These are phyloP conservation scores for Synergus gifuensis DNA, from an alignment of 2,888 invertebrate genomes.

Conservation along the genomic window DNA sequence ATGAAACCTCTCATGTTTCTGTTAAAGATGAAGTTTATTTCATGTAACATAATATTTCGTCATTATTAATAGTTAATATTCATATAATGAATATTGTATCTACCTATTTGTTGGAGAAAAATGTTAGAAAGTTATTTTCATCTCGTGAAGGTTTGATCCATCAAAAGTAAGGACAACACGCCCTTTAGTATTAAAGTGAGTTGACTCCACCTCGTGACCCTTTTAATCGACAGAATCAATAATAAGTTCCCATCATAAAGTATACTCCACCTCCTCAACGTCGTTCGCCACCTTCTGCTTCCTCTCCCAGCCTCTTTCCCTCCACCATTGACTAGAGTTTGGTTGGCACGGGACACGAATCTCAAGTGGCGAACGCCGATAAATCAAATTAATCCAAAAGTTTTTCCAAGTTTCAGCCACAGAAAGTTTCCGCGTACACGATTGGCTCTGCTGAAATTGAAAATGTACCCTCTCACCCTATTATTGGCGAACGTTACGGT, in stretches of 20 bases:
- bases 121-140: neutral
- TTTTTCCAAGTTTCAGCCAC: constrained; percentile 65
- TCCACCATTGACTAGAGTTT: constrained; percentile 48
- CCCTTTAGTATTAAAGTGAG: neutral
- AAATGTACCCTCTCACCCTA: constrained; percentile 50
- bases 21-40: too few species aligned
- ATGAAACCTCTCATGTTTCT: neutral
- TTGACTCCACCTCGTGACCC: neutral
- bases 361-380: constrained; percentile 67
- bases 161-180: neutral
- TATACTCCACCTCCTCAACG: constrained; percentile 36
- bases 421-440: constrained; percentile 50
- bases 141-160: neutral
- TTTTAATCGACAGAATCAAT: constrained; percentile 58
- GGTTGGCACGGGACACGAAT: constrained; percentile 60
- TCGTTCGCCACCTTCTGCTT: constrained; percentile 38
- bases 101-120: too few species aligned
- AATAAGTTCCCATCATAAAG: constrained; percentile 61
- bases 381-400: constrained; percentile 74
- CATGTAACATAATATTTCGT: too few species aligned
- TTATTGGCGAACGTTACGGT: constrained; percentile 32
- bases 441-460: constrained; percentile 55
- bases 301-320: constrained; percentile 21
- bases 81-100: too few species aligned
- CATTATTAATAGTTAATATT: too few species aligned